Conservation (phyloP, 2,888 invertebrate species). For the Nomada ferruginata region DNA sequence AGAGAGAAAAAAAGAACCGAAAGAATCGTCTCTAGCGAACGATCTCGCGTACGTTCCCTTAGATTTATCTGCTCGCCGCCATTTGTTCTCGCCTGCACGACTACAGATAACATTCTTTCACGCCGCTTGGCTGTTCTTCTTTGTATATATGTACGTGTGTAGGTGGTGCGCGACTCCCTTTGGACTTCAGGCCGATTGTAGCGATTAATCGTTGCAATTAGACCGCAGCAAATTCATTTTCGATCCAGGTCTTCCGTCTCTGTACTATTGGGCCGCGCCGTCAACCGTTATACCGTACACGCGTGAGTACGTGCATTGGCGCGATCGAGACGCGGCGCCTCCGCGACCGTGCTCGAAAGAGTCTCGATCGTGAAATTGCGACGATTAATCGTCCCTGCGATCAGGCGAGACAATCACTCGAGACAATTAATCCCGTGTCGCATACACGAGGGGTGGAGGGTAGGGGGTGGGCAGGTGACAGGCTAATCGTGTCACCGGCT, state of each 20-base stretch:
- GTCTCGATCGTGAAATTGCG: conserved; percentile 43
- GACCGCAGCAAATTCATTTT: conserved; percentile 42
- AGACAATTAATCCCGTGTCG: conserved; percentile 29
- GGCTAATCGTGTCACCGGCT: conserved; percentile 22
- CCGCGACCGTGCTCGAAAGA: not conserved
- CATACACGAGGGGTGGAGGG: no score
- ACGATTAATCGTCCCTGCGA: conserved; percentile 56
- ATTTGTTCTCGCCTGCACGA: conserved; percentile 18
- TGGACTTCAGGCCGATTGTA: conserved; percentile 70
- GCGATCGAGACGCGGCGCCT: not conserved
- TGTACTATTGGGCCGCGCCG: no score
- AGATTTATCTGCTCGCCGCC: conserved; percentile 23
- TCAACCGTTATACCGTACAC: no score
- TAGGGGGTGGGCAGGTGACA: not conserved
- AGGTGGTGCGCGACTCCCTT: conserved; percentile 19
- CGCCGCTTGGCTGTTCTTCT: conserved; percentile 22
- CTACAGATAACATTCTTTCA: not conserved
- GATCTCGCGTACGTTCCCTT: not conserved
- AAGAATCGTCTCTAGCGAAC: no score
- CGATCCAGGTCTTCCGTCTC: not conserved
- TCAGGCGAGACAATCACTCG: conserved; percentile 30
- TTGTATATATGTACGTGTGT: not conserved
- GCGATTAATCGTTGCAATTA: conserved; percentile 68
- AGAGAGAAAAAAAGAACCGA: no score
- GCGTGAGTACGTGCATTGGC: not conserved